These are phyloP conservation scores for Mactromeris polynyma DNA, from an alignment of 2,888 invertebrate genomes.

Conservation along the genomic window DNA sequence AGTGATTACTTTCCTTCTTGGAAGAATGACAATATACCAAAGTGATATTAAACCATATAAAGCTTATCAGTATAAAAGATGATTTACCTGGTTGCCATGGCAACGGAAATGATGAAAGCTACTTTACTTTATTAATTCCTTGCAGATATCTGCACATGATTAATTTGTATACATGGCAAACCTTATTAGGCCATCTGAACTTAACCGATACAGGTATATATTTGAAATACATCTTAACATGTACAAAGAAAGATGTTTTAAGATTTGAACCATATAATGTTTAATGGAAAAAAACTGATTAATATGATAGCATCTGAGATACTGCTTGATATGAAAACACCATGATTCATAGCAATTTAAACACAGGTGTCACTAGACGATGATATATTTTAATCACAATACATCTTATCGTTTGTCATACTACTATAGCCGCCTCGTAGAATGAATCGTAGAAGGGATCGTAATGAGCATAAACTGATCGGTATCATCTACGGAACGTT, in stretches of 20 bases:
- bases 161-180: slow-evolving; percentile 12
- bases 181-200: background rate
- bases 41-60: slow-evolving; percentile 17
- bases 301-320: background rate
- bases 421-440: background rate
- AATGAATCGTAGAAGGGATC: background rate
- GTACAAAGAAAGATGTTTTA: background rate
- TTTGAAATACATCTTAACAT: too few species aligned
- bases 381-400: background rate
- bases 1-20: slow-evolving; percentile 17
- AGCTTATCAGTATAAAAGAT: slow-evolving; percentile 53
- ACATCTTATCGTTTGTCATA: background rate
- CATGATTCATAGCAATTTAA: slow-evolving; percentile 6
- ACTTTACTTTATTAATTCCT: slow-evolving; percentile 59
- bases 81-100: slow-evolving; percentile 69
- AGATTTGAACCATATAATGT: background rate
- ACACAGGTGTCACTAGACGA: background rate
- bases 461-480: background rate
- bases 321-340: background rate
- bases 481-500: background rate
- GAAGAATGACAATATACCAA: slow-evolving; percentile 31
- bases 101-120: slow-evolving; percentile 61
- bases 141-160: slow-evolving; percentile 15
- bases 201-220: too few species aligned
- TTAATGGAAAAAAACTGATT: background rate